Conservation (phyloP, 37 sponge, comb jelly and placozoan species). For the Aplysina aerophoba region DNA sequence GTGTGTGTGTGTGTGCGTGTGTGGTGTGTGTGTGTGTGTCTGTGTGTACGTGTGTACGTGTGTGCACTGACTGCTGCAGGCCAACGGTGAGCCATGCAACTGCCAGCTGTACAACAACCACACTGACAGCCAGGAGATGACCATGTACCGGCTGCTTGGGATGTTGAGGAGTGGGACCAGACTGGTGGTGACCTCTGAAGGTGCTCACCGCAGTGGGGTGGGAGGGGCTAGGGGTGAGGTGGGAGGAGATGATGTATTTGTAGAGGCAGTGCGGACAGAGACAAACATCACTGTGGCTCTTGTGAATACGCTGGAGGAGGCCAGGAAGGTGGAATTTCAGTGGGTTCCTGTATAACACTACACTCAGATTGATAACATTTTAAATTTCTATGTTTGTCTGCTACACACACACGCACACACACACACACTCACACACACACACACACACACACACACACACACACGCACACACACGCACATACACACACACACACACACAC, state of each 20-base stretch:
- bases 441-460: background rate
- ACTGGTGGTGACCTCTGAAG: background rate
- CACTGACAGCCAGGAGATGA: constrained; percentile 21
- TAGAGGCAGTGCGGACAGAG: background rate
- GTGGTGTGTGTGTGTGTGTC: background rate
- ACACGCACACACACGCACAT: too few relatives aligned
- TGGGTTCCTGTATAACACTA: too few relatives aligned
- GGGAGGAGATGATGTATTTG: background rate
- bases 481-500: too few relatives aligned
- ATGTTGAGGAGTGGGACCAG: constrained; percentile 33
- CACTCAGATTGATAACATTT: background rate
- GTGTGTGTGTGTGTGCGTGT: background rate
- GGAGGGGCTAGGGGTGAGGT: background rate
- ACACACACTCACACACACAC: background rate
- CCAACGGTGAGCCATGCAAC: background rate
- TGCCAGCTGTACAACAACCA: constrained; percentile 8
- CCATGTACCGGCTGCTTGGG: constrained; percentile 32
- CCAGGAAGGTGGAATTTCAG: background rate
- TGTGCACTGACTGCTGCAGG: background rate
- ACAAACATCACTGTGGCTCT: constrained; percentile 7
- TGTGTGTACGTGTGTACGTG: background rate
- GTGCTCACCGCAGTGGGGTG: background rate
- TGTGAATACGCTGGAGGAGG: background rate
- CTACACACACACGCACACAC: background rate
- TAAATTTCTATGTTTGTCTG: background rate